These are phyloP conservation scores for Chelon auratus DNA, from an alignment of 2,797 vertebrate genomes.

Conservation along the genomic window DNA sequence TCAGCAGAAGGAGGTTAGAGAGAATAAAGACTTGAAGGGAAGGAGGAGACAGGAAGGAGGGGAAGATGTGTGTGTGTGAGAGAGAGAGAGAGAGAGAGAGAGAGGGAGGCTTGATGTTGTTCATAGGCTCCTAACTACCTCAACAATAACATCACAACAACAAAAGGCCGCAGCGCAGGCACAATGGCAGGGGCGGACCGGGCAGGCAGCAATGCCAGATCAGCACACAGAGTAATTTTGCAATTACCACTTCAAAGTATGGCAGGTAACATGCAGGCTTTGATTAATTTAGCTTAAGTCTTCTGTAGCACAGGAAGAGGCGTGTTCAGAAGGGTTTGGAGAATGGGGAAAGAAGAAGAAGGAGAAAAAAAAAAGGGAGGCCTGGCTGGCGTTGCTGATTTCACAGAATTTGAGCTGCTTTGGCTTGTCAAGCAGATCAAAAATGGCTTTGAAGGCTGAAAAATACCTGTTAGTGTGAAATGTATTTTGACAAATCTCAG, in stretches of 20 bases:
- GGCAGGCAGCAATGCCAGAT: conserved; percentile 75
- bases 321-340: conserved; percentile 77
- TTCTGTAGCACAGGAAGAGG: conserved; percentile 82
- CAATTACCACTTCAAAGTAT: conserved; percentile 87
- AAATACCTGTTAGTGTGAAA: conserved; percentile 89
- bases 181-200: conserved; percentile 58
- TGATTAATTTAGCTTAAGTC: conserved; percentile 89
- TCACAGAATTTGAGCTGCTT: conserved; percentile 87
- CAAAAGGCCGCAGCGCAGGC: conserved; percentile 64
- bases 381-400: conserved; percentile 85
- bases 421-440: conserved; percentile 86
- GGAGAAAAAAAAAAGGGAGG: conserved; percentile 66
- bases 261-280: conserved; percentile 83
- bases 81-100: conserved; percentile 37
- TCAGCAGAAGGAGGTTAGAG: conserved; percentile 48
- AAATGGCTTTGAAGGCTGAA: conserved; percentile 87
- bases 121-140: conserved; percentile 57
- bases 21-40: conserved; percentile 47
- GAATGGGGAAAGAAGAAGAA: conserved; percentile 1
- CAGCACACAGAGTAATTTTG: conserved; percentile 81
- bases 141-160: conserved; percentile 69
- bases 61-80: conserved; percentile 20
- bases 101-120: conserved; percentile 47
- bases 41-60: conserved; percentile 11
- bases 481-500: conserved; percentile 90